A percentile compares a stretch with the other conserved stretches of the same genome.
Evolutionary conservation across 2,797 vertebrate species (phyloP).

Genomic region (Coccyzus lansbergi): DNA sequence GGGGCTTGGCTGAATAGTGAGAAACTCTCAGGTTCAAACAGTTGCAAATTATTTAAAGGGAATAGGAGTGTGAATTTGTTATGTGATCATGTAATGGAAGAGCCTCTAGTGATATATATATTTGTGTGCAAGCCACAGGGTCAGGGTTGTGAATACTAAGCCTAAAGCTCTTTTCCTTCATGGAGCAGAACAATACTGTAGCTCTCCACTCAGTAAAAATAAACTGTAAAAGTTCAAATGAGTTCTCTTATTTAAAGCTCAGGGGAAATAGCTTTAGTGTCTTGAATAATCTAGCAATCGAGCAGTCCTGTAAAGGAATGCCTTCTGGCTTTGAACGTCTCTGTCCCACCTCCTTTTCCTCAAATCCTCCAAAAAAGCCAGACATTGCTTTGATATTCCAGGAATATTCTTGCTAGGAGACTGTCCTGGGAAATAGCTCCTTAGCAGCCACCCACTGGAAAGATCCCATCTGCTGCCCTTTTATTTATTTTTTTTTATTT

Average conservation of each 20-base stretch:
- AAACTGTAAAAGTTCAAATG: constrained; percentile 1
- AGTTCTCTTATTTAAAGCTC: constrained; percentile 13
- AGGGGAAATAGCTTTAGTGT: neutral
- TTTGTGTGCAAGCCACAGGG: neutral
- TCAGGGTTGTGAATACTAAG: neutral
- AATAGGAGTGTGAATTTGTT: constrained; percentile 33
- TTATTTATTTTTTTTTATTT: neutral
- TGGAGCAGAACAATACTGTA: neutral
- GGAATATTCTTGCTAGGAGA: neutral
- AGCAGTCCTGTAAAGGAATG: neutral
- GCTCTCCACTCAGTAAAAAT: neutral
- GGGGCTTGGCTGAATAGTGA: neutral
- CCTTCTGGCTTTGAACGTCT: neutral
- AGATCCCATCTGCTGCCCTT: neutral
- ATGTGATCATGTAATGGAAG: neutral
- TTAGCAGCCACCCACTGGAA: neutral
- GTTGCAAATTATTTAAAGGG: neutral
- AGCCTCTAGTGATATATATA: neutral
- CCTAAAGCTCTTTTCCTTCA: neutral
- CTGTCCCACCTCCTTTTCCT: neutral
- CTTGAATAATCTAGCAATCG: neutral
- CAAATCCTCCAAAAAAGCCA: neutral
- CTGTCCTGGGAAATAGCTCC: neutral
- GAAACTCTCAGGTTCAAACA: neutral
- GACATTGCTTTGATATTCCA: neutral